A percentile compares a stretch with the other conserved stretches of the same genome.
Evolutionary conservation across 2,888 invertebrate genomes (phyloP).

Genomic region (Ctenicera cuprea): DNA sequence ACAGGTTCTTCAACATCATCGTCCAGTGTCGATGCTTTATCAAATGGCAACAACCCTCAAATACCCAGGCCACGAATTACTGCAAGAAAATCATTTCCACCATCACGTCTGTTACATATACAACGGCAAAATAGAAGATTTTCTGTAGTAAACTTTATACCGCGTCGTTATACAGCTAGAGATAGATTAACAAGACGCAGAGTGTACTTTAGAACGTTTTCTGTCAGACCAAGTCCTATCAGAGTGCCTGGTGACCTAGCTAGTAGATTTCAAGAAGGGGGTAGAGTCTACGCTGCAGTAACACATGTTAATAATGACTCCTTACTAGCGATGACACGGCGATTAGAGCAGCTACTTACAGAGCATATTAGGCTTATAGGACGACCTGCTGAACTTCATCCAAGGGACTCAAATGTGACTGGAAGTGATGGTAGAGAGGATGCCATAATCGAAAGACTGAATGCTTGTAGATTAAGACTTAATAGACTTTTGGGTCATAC

Average conservation of each 20-base stretch:
- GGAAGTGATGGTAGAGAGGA: slow-evolving; percentile 65
- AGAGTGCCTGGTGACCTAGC: slow-evolving; percentile 23
- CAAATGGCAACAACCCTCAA: slow-evolving; percentile 22
- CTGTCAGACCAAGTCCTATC: slow-evolving; percentile 36
- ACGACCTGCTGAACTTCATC: slow-evolving; percentile 29
- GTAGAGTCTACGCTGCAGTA: slow-evolving; percentile 13
- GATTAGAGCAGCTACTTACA: slow-evolving; percentile 59
- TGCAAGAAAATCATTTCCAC: slow-evolving; percentile 66
- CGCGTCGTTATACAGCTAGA: slow-evolving; percentile 61
- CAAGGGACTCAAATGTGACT: slow-evolving; percentile 23
- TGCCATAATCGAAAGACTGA: slow-evolving; percentile 65
- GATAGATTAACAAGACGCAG: slow-evolving; percentile 55
- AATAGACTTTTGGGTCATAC: slow-evolving; percentile 63
- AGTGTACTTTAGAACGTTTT: slow-evolving; percentile 56
- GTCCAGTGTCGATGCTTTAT: slow-evolving; percentile 5
- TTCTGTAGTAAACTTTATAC: slow-evolving; percentile 62
- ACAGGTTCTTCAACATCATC: slow-evolving; percentile 6
- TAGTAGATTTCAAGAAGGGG: background rate
- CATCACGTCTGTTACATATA: slow-evolving; percentile 63
- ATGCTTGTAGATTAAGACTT: slow-evolving; percentile 66
- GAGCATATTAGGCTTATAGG: slow-evolving; percentile 58
- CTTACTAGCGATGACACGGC: slow-evolving; percentile 54
- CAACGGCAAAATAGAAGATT: slow-evolving; percentile 64
- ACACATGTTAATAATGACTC: slow-evolving; percentile 55
- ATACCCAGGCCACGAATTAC: slow-evolving; percentile 42